phyloP scores from a whole-genome alignment of 2,113 vertebrate genomes.

The Puma concolor region DNA sequence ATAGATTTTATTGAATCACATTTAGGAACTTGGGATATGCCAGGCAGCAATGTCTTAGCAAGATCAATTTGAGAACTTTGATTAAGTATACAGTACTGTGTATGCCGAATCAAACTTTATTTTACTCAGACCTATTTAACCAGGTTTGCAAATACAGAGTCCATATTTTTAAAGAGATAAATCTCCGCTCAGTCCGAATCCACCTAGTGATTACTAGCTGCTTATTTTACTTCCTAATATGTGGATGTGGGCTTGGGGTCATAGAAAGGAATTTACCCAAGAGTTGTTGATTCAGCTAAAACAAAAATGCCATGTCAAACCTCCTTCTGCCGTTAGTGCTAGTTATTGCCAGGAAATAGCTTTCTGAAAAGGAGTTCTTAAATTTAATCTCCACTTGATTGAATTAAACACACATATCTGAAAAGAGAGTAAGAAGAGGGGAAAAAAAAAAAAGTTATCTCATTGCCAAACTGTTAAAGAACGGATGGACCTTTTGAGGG shows the following conservation, averaged over 20 bases:
- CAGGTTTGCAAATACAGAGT: conserved; percentile 39
- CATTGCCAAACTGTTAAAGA: conserved; percentile 45
- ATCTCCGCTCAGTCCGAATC: background rate
- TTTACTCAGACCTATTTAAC: conserved; percentile 37
- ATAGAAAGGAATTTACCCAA: conserved; percentile 55
- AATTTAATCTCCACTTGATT: conserved; percentile 78
- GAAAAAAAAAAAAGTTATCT: background rate
- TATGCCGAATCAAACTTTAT: conserved; percentile 51
- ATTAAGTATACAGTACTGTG: conserved; percentile 26
- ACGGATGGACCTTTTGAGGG: background rate
- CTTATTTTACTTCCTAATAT: conserved; percentile 61
- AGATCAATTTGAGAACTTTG: conserved; percentile 55
- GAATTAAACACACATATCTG: conserved; percentile 66
- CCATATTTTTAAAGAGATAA: conserved; percentile 37
- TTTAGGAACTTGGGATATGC: background rate
- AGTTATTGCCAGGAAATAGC: conserved; percentile 62
- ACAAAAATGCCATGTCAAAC: conserved; percentile 63
- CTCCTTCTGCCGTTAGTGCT: conserved; percentile 49
- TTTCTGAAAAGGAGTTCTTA: conserved; percentile 47
- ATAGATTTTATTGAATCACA: conserved; percentile 40
- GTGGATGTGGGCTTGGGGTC: conserved; percentile 16
- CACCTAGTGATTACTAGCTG: conserved; percentile 27
- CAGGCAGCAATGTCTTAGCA: background rate
- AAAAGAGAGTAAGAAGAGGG: conserved; percentile 32
- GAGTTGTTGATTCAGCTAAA: conserved; percentile 79